Evolutionary conservation across 2,888 invertebrate genomes (phyloP).

Genomic region (Xanthia icteritia): DNA sequence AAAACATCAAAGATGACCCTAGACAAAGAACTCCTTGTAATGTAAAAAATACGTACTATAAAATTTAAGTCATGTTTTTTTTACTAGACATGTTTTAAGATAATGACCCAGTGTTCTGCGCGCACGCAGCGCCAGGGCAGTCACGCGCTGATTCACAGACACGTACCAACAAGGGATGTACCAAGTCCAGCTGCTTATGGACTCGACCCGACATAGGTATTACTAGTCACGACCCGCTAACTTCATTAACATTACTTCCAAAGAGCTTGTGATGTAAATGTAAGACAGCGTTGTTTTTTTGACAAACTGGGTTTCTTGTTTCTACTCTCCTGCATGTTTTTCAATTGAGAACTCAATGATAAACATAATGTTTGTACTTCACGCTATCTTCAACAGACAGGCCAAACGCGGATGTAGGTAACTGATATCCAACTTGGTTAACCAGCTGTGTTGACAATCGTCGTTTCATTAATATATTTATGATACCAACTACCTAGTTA

Average conservation of each 20-base stretch:
- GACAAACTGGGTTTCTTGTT: neutral
- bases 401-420: conserved; percentile 47
- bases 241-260: conserved; percentile 70
- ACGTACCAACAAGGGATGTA: conserved; percentile 72
- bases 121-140: conserved; percentile 74
- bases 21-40: too few species aligned
- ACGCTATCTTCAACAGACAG: conserved; percentile 39
- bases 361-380: neutral
- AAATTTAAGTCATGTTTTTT: too few species aligned
- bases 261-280: conserved; percentile 31
- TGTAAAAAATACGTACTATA: too few species aligned
- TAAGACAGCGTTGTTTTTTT: conserved; percentile 15
- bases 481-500: conserved; percentile 8
- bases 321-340: neutral
- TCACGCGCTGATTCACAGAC: conserved; percentile 84
- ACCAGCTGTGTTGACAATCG: conserved; percentile 52
- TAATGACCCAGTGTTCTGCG: too few species aligned
- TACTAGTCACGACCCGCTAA: conserved; percentile 72
- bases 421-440: conserved; percentile 49
- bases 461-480: conserved; percentile 38
- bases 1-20: too few species aligned
- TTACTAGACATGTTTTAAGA: too few species aligned
- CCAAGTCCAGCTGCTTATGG: conserved; percentile 69
- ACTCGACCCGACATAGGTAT: conserved; percentile 67
- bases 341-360: neutral